Percentiles rank a stretch among this genome's conserved stretches.
These are phyloP conservation scores for Machaerirhynchus nigripectus DNA, from an alignment of 2,113 vertebrate genomes.

Conservation along the genomic window DNA sequence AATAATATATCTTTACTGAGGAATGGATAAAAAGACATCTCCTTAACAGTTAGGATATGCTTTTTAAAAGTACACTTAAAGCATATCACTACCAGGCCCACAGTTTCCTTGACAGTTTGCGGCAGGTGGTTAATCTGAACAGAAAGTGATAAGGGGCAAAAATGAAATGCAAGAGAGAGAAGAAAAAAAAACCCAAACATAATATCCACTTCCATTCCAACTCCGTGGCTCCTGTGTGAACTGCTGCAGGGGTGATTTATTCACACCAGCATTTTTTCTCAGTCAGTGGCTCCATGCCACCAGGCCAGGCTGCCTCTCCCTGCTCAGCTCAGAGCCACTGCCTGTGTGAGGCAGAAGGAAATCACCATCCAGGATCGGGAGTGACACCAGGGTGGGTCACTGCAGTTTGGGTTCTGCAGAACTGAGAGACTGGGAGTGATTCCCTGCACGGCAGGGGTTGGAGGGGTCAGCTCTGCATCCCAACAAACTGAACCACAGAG, in stretches of 20 bases:
- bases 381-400: fast-evolving
- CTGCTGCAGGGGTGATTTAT: background rate
- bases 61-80: background rate
- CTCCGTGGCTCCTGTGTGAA: background rate
- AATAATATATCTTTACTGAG: background rate
- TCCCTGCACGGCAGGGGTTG: background rate
- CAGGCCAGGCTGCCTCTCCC: background rate
- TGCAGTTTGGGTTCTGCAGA: background rate
- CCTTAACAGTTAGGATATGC: background rate
- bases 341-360: background rate
- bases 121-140: background rate
- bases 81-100: background rate
- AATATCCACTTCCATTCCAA: background rate
- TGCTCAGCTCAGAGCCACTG: background rate
- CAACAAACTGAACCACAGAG: background rate
- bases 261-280: background rate
- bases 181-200: background rate
- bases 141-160: background rate
- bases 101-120: background rate
- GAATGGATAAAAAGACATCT: background rate
- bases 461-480: background rate
- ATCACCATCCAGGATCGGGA: background rate
- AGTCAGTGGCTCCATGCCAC: background rate
- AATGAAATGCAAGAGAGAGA: background rate
- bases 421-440: background rate